Evolutionary conservation across 2,113 vertebrate species (phyloP), one percentile per base, ranked within the genome.

Genomic region (Ranitomeya imitator): DNA sequence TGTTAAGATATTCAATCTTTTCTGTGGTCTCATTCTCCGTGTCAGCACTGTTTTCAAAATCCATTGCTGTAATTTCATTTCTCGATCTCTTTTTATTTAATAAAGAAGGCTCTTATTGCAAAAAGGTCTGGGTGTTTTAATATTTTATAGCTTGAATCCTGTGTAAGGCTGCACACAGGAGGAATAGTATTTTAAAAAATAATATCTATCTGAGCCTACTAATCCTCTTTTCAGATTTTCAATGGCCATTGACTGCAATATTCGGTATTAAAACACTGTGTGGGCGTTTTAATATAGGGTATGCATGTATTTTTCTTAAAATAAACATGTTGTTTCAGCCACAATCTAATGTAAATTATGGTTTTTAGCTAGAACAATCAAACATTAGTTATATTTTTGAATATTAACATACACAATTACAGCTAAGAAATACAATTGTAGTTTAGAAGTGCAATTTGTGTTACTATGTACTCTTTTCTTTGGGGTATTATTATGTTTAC

Each of bases 41-140:
- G 60, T 85, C 82, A 88, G 82, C 26, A 78, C 51, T 73, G n/a
- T 78, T 87, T 88, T 90, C 88, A 90, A 88, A 90, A 82, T 77
- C 83, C 88, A 37, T 37, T 69, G 85, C 83, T 89, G 37, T 55
- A 83, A 90, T 91, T 91, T 89, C 45, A 11, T 90, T 91, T 88
- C 91, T 90, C 86, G 89, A 91, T 89, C 31, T 85, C 67, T 91
- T 90, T 90, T 89, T 85, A 91, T 90, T 91, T 91, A 91, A 37
- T 91, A 88, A 91, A 90, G 74, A 86, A 90, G 87, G 86, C 85
- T 89, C 63, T 90, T 79, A 10, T 90, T 91, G 84, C 90, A 90
- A 86, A 92, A 92, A 93, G 91, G 90, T 92, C 92, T 92, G 90
- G 88, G 86, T 92, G 92, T 93, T 93, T 94, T 92, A 93, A 91